Conservation (phyloP, 2,113 vertebrate species). For the Otis tarda region DNA sequence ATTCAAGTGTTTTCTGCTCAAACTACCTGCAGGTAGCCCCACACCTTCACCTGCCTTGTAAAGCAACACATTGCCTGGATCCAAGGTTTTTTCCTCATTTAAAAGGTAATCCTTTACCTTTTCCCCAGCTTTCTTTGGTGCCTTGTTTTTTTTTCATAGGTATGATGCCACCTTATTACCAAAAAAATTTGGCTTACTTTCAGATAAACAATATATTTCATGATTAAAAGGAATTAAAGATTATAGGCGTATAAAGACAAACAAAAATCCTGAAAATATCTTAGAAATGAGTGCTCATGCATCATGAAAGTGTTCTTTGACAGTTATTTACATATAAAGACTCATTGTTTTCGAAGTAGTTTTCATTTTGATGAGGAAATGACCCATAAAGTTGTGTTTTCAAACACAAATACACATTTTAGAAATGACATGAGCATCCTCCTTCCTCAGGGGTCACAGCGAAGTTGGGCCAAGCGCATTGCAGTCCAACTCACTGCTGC, state of each 20-base stretch:
- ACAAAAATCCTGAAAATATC: not conserved
- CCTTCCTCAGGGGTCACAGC: rapidly evolving
- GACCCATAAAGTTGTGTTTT: not conserved
- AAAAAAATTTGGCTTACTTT: not conserved
- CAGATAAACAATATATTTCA: not conserved
- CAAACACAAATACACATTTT: not conserved
- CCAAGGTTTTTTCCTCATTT: not conserved
- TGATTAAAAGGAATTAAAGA: constrained; percentile 51
- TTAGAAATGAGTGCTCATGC: not conserved
- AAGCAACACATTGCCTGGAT: not conserved
- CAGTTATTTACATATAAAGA: not conserved
- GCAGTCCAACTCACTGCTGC: not conserved
- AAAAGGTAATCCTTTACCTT: not conserved
- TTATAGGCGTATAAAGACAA: not conserved
- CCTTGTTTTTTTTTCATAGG: rapidly evolving
- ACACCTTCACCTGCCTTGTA: not conserved
- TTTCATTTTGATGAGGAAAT: not conserved
- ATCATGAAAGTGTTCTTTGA: not conserved
- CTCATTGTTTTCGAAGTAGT: not conserved
- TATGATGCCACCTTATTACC: not conserved
- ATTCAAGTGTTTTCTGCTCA: not conserved
- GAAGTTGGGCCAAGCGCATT: rapidly evolving
- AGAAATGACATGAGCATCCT: rapidly evolving
- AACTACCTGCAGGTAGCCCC: not conserved
- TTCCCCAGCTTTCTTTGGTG: not conserved